Base-by-base conservation (phyloP, 2,888 invertebrate species). In the Lycophotia porphyrea region DNA sequence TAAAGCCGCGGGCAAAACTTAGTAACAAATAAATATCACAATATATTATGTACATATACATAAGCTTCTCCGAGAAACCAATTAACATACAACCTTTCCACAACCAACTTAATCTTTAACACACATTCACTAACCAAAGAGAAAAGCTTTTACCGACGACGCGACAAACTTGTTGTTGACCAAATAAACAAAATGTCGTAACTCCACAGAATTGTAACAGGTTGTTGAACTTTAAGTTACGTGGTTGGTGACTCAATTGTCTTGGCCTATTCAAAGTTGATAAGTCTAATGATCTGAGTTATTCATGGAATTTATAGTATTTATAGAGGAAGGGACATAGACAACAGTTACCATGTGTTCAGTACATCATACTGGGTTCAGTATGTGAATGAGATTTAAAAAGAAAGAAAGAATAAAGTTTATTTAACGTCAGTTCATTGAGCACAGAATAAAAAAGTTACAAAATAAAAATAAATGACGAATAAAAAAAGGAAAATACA, bases 111-210 rank as follows among this genome's bases (percentile, higher is more conserved):
- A 47, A 49, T 49, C 55, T 52, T 52, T 47, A 52, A 55, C 58
- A 69, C 36, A 63, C 70, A 60, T 70, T 27, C 5, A 65, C 31
- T 67, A 9, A 74, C 61, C 42, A 52, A 78, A 79, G 63, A 75
- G 83, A 83, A 79, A 81, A 44, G 58, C 68, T 80, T 80, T 67
- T 63, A 76, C 66, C 61, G 61, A 31, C 1, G 52, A 36, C 47
- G 24, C 52, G 55, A 58, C 18, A 5, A 36, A 77, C 21, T 65
- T n/a, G 34, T 27, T 63, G 71, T 70, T 70, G 44, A 80, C 63
- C 73, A 63, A 82, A 72, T 66, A 78, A 83, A 78, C 75, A 75
- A 73, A 67, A 67, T 85, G 81, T 80, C 65, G 80, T 79, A 84
- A 84, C 58, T 42, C 13, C 68, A 63, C 64, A 69, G 81, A 65